Evolutionary conservation across 2,797 vertebrate species (phyloP).

Genomic region (Ctenochaetus hawaiiensis): DNA sequence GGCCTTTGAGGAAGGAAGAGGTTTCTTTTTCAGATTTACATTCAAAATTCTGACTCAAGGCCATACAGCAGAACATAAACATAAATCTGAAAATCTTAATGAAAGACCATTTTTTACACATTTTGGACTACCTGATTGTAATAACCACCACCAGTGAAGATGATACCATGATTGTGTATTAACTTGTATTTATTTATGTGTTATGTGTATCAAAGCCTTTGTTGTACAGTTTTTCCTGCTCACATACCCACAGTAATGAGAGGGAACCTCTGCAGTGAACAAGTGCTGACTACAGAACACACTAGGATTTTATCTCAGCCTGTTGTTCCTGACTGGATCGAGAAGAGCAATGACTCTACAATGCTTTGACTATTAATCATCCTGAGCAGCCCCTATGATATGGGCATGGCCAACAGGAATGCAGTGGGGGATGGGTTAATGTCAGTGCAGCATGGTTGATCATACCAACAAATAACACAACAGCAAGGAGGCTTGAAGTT

Average conservation of each 20-base stretch:
- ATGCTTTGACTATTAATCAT: constrained; percentile 80
- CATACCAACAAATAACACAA: constrained; percentile 64
- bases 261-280: constrained; percentile 48
- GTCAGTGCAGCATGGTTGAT: constrained; percentile 55
- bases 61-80: too few relatives aligned
- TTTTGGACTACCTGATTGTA: not conserved
- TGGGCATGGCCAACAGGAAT: constrained; percentile 61
- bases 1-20: not conserved
- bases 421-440: constrained; percentile 56
- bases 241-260: constrained; percentile 18
- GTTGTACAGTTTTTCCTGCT: not conserved
- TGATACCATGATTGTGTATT: not conserved
- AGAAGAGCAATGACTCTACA: constrained; percentile 78
- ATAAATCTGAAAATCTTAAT: not conserved
- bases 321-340: constrained; percentile 64
- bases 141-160: not conserved
- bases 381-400: constrained; percentile 66
- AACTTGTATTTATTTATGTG: not conserved
- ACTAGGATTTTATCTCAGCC: constrained; percentile 73
- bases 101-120: not conserved
- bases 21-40: not conserved
- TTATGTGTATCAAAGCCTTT: not conserved
- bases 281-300: constrained; percentile 73
- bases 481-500: constrained; percentile 25
- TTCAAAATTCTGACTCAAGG: not conserved